Evolutionary conservation across 2,888 invertebrate genomes (phyloP), one percentile per base, ranked within the genome.

Genomic region (Himalopsyche tibetana): DNA sequence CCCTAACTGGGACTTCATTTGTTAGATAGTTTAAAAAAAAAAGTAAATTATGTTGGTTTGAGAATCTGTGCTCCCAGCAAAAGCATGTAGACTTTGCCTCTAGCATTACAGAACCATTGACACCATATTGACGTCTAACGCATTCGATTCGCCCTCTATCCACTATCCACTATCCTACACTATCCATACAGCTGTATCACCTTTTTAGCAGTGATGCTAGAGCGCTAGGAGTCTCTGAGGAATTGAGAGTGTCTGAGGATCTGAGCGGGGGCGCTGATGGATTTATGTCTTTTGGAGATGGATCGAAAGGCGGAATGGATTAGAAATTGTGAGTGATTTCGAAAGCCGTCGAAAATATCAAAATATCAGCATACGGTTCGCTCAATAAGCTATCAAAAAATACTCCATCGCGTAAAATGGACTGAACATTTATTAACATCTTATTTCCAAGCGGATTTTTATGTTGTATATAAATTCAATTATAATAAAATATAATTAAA

Each of bases 51-150:
- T n/a, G n/a, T 40, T 40, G 38, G 28, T 63, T 40, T n/a, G 17
- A 55, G 63, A 42, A 82, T 36, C 36, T 36, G 56, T 55, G 69
- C 63, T 82, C 74, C 69, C 69, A 55, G 63, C 86, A 63, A 36
- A 84, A 45, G 82, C 83, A 40, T 86, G 84, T 80, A 36, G 69
- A 42, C 80, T 80, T 80, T 55, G 38, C 82, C 81, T 56, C 81
- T 55, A 42, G 83, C 55, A 84, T 84, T 85, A 85, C 85, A 69
- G 79, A 84, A 56, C 84, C 87, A 87, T 87, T 87, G 87, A 85
- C 85, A 87, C 85, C 87, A 80, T 87, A 87, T 85, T 87, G 87
- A 85, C 85, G 85, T 80, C 85, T 82, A 86, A 83, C 83, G 82
- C 85, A 83, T 86, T 83, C 83, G 45, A 80, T 42, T 80, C 80